phyloP scores from a whole-genome alignment of 2,797 vertebrate species.

The Platalea minor region DNA sequence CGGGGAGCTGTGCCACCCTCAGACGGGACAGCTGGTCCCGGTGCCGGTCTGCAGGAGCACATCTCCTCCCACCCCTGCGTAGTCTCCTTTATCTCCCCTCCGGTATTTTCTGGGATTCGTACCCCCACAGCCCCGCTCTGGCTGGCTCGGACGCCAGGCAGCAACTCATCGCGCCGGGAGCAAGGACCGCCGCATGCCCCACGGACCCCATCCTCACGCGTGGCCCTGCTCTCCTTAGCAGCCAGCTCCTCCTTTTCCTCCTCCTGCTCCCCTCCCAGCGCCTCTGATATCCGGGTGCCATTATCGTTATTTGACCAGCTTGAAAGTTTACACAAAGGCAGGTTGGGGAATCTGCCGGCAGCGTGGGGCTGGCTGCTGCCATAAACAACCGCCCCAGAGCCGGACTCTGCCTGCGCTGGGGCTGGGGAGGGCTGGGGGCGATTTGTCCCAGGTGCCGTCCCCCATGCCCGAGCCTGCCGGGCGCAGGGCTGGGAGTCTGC shows the following conservation, averaged over 20 bases:
- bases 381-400: not conserved
- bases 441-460: accelerated
- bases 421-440: not conserved
- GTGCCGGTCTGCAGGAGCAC: not conserved
- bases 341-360: not conserved
- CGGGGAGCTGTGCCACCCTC: not conserved
- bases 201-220: accelerated
- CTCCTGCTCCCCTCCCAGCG: not conserved
- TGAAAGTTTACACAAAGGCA: not conserved
- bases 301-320: accelerated
- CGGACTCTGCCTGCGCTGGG: accelerated
- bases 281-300: accelerated
- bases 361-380: not conserved
- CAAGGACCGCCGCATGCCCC: accelerated
- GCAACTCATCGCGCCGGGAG: not conserved
- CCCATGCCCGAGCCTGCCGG: not conserved
- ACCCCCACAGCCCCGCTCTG: not conserved
- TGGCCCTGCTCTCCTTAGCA: not conserved
- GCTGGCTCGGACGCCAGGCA: not conserved
- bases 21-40: accelerated
- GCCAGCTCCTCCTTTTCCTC: not conserved
- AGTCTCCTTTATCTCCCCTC: not conserved
- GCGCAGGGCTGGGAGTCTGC: accelerated
- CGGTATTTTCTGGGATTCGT: not conserved
- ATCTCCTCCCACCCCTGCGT: accelerated